phyloP scores from a whole-genome alignment of 2,797 vertebrate species.

The Rhadinocentrus ornatus region DNA sequence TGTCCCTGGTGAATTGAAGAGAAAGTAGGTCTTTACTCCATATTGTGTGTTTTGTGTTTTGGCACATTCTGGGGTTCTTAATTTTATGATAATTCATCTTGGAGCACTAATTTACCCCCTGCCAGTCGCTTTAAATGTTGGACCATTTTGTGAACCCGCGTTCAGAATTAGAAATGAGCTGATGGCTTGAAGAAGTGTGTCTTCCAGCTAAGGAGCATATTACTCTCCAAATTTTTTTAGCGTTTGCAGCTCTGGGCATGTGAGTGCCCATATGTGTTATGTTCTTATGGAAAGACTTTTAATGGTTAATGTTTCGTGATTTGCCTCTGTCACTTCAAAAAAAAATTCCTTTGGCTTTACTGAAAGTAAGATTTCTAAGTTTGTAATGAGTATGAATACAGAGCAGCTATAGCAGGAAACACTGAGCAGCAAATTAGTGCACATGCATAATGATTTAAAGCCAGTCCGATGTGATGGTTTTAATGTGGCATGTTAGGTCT shows the following conservation, averaged over 20 bases:
- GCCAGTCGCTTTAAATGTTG: constrained; percentile 84
- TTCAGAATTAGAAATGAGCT: constrained; percentile 92
- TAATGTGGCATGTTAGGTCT: constrained; percentile 76
- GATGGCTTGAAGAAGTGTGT: constrained; percentile 78
- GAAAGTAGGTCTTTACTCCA: constrained; percentile 79
- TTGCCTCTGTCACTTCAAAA: background rate
- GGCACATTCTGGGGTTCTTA: constrained; percentile 91
- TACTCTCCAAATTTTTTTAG: constrained; percentile 73
- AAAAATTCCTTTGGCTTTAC: background rate
- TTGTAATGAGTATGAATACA: constrained; percentile 25
- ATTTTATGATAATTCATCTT: constrained; percentile 94
- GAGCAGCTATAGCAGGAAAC: constrained; percentile 36
- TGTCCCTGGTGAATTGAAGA: constrained; percentile 56
- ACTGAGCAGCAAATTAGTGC: constrained; percentile 37
- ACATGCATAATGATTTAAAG: constrained; percentile 58
- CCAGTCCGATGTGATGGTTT: constrained; percentile 69
- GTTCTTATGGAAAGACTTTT: constrained; percentile 55
- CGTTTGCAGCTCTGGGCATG: constrained; percentile 72
- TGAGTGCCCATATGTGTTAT: constrained; percentile 74
- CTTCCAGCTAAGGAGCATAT: constrained; percentile 83
- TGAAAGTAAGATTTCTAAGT: background rate
- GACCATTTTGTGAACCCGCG: constrained; percentile 87
- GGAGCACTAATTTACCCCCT: constrained; percentile 95
- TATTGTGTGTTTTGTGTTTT: constrained; percentile 86
- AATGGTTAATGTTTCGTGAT: constrained; percentile 29